Conservation (phyloP, 2,797 vertebrate species). For the Coilia nasus region DNA sequence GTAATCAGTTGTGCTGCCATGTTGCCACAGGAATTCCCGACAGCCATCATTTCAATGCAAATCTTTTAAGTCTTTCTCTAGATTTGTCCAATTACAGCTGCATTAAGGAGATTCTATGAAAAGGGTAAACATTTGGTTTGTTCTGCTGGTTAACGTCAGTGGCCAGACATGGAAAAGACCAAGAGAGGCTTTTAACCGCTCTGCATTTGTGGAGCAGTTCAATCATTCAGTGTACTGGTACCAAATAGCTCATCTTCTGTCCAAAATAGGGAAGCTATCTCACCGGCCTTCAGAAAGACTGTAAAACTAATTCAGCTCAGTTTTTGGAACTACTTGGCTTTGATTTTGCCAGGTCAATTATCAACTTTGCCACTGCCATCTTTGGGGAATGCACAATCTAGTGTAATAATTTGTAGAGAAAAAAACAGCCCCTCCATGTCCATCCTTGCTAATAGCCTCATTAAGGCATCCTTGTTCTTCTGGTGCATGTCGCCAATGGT, state of each 20-base stretch:
- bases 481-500: slow-evolving; percentile 7
- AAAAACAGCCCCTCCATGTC: background rate
- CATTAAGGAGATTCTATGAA: slow-evolving; percentile 28
- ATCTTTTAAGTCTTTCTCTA: slow-evolving; percentile 5
- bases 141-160: background rate
- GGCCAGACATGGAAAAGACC: background rate
- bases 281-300: background rate
- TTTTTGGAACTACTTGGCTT: background rate
- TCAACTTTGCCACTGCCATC: background rate
- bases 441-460: background rate
- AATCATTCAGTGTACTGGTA: background rate
- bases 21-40: background rate
- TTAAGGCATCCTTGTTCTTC: background rate
- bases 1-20: background rate
- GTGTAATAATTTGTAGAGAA: background rate
- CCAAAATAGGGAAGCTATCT: background rate
- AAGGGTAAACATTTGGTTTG: slow-evolving; percentile 31
- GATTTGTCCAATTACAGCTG: slow-evolving; percentile 23
- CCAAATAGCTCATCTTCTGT: background rate
- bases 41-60: background rate
- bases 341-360: background rate
- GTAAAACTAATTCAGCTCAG: background rate
- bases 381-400: background rate
- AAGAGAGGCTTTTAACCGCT: background rate
- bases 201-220: background rate